Evolutionary conservation across 2,113 vertebrate species (phyloP).

Genomic region (Phocoena sinus): DNA sequence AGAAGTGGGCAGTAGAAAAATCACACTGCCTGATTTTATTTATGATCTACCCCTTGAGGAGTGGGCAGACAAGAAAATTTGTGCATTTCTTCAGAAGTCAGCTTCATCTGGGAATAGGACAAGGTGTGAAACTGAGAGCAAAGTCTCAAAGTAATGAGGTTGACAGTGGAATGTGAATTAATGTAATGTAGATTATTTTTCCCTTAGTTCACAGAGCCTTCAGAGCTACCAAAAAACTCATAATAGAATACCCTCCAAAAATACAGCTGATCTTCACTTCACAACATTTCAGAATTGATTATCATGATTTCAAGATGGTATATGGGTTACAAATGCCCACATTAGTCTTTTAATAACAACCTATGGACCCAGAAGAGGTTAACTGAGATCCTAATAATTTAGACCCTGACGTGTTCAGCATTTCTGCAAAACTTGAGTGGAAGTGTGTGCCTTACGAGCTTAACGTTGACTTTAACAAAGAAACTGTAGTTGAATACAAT

Average conservation of each 20-base stretch:
- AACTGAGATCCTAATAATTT: not conserved
- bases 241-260: slow-evolving; percentile 26
- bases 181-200: slow-evolving; percentile 51
- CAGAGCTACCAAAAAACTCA: slow-evolving; percentile 32
- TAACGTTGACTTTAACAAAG: not conserved
- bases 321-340: not conserved
- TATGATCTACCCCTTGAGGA: slow-evolving; percentile 54
- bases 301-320: not conserved
- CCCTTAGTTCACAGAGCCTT: slow-evolving; percentile 41
- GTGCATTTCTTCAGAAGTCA: slow-evolving; percentile 61
- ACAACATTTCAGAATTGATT: not conserved
- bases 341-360: not conserved
- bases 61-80: slow-evolving; percentile 51
- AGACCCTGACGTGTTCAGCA: not conserved
- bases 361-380: not conserved
- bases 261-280: not conserved
- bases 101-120: slow-evolving; percentile 61
- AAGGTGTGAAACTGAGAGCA: slow-evolving; percentile 66
- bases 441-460: not conserved
- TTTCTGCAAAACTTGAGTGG: not conserved
- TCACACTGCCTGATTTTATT: slow-evolving; percentile 67
- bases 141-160: slow-evolving; percentile 37
- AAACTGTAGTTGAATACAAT: not conserved
- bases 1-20: slow-evolving; percentile 73
- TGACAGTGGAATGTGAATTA: slow-evolving; percentile 58